These are phyloP conservation scores for Tupaia tana DNA, from an alignment of 2,113 vertebrate genomes.

Conservation along the genomic window DNA sequence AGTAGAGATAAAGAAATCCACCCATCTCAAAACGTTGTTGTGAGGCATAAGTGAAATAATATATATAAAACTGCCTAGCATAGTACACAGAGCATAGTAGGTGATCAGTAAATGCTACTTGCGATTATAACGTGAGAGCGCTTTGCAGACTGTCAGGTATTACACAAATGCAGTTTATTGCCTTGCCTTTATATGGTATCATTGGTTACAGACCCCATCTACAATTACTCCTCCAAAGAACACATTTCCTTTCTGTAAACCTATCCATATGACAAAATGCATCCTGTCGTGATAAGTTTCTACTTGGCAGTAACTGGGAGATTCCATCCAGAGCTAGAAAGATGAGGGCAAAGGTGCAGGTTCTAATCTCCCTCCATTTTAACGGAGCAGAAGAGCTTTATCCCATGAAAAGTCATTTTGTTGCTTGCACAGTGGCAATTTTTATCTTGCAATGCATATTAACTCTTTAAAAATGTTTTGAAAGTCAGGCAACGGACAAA, in stretches of 20 bases:
- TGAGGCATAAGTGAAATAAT: not conserved
- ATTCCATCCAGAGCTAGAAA: not conserved
- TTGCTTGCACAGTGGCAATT: not conserved
- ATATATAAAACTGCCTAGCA: not conserved
- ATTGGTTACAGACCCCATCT: not conserved
- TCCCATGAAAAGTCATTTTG: not conserved
- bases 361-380: not conserved
- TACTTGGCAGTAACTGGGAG: not conserved
- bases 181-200: not conserved
- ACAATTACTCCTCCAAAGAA: not conserved
- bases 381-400: not conserved
- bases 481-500: not conserved
- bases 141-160: not conserved
- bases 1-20: not conserved
- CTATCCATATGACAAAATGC: slow-evolving; percentile 19
- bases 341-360: accelerated
- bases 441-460: not conserved
- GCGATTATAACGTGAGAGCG: not conserved
- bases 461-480: not conserved
- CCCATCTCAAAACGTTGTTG: not conserved
- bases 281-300: not conserved
- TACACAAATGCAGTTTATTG: not conserved
- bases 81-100: not conserved
- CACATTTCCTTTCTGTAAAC: not conserved
- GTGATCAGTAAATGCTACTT: not conserved